Percentiles rank a stretch among this genome's conserved stretches.
Conservation (phyloP, 2,797 vertebrate genomes). For the Silurus aristotelis region DNA sequence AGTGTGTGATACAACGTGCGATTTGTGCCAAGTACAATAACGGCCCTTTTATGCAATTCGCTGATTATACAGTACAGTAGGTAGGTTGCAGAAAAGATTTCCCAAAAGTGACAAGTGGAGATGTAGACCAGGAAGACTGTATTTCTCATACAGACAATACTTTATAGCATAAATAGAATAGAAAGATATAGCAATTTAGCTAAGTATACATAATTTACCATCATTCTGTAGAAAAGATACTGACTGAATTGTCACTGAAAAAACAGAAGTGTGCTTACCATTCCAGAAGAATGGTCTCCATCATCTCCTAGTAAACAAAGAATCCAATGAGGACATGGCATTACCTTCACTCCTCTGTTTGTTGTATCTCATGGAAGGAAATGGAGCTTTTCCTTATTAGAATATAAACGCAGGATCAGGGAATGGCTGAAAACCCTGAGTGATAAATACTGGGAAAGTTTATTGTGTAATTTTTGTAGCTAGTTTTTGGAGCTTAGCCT, state of each 20-base stretch:
- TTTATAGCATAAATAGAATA: not conserved
- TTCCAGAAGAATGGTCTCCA: slow-evolving; percentile 1
- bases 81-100: not conserved
- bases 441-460: not conserved
- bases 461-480: slow-evolving; percentile 11
- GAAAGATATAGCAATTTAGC: not conserved
- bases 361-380: slow-evolving; percentile 13
- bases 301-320: slow-evolving; percentile 3
- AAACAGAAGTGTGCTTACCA: slow-evolving; percentile 40
- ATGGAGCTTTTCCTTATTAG: slow-evolving; percentile 29
- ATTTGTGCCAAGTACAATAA: not conserved
- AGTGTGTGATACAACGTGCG: slow-evolving; percentile 24
- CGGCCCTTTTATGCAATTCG: not conserved
- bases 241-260: not conserved
- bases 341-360: slow-evolving; percentile 1
- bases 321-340: slow-evolving; percentile 27
- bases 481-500: slow-evolving; percentile 3
- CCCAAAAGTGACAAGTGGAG: not conserved
- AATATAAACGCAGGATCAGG: slow-evolving; percentile 14
- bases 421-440: not conserved
- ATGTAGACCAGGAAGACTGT: not conserved
- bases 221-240: not conserved
- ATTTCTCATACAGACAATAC: slow-evolving; percentile 1
- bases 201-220: not conserved
- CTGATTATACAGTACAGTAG: not conserved